Base-by-base conservation (phyloP, 1,140 invertebrate species). In the Macrosteles quadrilineatus region DNA sequence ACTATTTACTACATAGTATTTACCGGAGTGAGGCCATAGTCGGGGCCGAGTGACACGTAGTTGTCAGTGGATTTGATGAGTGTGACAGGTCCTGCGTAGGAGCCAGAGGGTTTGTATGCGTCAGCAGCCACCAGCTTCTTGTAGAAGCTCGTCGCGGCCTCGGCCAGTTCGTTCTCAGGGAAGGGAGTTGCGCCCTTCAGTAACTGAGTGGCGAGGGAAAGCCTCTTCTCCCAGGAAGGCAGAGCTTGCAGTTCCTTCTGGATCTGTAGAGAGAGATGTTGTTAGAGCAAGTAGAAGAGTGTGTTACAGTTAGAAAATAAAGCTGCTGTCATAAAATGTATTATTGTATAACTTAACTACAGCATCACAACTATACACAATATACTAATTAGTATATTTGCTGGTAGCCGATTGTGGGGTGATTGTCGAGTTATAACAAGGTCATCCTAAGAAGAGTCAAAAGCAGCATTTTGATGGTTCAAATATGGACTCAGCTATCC, bases 31-130 rank as follows among this genome's bases (percentile, higher is more conserved):
- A 96, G 83, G 70, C 91, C 92, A 80, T 96, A 96, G 80, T 95
- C 92, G 53, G 89, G 83, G 57, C 87, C 87, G 45, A 92, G 75
- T 71, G 85, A 80, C 23, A 91, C 84, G 76, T 87, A 92, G 78
- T 91, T 94, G 72, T 94, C 90, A 70, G 87, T 87, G 31, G 94
- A 94, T 77, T 90, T 90, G 70, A 97, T 84, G 67, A 98, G 84
- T 21, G 88, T 88, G 21, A 95, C 85, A 45, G 85, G 81, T 45
- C 91, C 92, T 43, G 84, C 78, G 72, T 92, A 88, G 74, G 85
- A 88, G 3, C 79, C 76, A 11, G 77, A 79, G 17, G 93, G 90
- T 76, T 86, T 84, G 81, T 96, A 97, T 64, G 83, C 80, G 77
- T 91, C 87, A 25, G 85, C 87, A 71, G 87, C 85, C 19, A 85